Base-by-base conservation (phyloP, 2,113 vertebrate genomes). In the Stegastes partitus region DNA sequence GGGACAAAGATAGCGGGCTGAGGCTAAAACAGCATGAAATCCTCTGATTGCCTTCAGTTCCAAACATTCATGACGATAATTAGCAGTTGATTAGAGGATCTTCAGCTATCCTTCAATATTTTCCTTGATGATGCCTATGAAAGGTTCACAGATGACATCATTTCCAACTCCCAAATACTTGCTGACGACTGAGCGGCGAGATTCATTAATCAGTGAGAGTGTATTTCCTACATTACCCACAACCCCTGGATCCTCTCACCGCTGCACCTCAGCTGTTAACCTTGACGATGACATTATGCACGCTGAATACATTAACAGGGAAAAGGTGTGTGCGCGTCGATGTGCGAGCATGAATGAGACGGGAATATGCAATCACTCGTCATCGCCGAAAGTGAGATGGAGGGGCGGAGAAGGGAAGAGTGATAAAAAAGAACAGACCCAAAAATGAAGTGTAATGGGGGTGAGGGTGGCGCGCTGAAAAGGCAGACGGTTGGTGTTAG, bases 11-110 rank as follows among this genome's bases (percentile, higher is more conserved):
- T 67, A 49, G 85, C 91, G 81, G 84, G 74, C 81, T 51, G 83
- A 77, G 72, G 74, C 89, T 89, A 85, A 88, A 87, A 82, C 75
- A 75, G 83, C 89, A 83, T 88, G 84, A 92, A 92, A 89, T 84
- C 51, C 77, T 68, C 56, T 80, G 87, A 91, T 84, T 84, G 67
- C 50, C 71, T 77, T 65, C 72, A 45, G 45, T 72, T 80, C 54
- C 76, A 85, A 78, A 82, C 74, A 65, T 71, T 76, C 58, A 25
- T 45, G 63, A 77, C 51, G 57, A 75, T 86, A 71, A 89, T 88
- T 75, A 79, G 45, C 53, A 26, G 73, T 74, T 84, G 69, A 87
- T 82, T 68, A 76, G 42, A 64, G 34, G 53, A 56, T 70, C 31
- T 14, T 53, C 71, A 65, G n/a, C 80, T 66, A 80, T 79, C 42